Conservation (phyloP, 2,113 vertebrate genomes). For the Pelobates fuscus region DNA sequence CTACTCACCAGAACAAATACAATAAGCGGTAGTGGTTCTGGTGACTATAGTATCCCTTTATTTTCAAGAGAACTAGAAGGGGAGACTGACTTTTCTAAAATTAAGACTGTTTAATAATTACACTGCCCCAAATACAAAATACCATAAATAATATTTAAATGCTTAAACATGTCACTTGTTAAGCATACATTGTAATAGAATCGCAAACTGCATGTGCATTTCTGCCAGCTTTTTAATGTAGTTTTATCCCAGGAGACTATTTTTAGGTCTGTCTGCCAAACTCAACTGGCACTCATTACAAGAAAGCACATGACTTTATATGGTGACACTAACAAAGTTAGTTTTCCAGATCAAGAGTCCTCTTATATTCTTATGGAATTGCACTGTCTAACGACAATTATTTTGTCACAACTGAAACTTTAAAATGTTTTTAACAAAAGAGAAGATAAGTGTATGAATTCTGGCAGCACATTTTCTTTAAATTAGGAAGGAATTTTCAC, state of each 20-base stretch:
- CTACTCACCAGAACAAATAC: too few species aligned
- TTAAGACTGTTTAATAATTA: too few species aligned
- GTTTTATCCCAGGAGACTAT: conserved; percentile 13
- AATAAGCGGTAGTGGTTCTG: too few species aligned
- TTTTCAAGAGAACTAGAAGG: too few species aligned
- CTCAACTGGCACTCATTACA: neutral
- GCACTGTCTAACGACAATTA: neutral
- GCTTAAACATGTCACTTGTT: neutral
- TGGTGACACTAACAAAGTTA: neutral
- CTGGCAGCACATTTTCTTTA: too few species aligned
- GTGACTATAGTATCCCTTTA: too few species aligned
- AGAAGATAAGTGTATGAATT: too few species aligned
- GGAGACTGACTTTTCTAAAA: too few species aligned
- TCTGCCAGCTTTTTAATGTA: too few species aligned
- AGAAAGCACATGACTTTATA: neutral
- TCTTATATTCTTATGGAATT: neutral
- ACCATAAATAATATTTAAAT: neutral
- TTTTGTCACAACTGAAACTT: neutral
- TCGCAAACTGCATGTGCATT: neutral
- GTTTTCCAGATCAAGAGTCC: neutral
- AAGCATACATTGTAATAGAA: neutral
- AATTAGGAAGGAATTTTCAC: too few species aligned
- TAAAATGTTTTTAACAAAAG: neutral
- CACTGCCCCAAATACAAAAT: too few species aligned
- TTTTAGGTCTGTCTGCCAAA: neutral